These are phyloP conservation scores for Drosophila simulans DNA, from an alignment of 1,140 invertebrate species.

Conservation along the genomic window DNA sequence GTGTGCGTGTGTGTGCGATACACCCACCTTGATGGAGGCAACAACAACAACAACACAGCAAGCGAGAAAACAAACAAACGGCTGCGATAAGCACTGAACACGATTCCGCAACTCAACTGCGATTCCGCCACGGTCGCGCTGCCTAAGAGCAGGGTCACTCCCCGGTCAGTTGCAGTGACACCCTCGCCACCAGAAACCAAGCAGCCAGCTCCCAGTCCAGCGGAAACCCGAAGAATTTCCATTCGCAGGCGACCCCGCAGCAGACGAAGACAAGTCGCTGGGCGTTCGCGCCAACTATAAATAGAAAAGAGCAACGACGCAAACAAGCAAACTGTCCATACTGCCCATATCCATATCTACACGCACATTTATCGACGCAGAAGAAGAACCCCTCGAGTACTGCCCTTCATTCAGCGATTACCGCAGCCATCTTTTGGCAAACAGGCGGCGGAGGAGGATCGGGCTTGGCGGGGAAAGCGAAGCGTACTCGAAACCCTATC, in stretches of 20 bases:
- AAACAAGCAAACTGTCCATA: neutral
- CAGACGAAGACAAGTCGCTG: constrained; percentile 15
- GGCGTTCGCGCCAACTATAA: constrained; percentile 56
- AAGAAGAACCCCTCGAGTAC: constrained; percentile 30
- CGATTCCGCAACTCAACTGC: constrained; percentile 7
- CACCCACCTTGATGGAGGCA: constrained; percentile 39
- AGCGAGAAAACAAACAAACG: constrained; percentile 43
- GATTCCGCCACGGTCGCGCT: constrained; percentile 5
- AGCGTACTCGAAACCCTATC: neutral
- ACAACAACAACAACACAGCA: constrained; percentile 9
- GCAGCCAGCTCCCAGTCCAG: neutral
- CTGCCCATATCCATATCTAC: constrained; percentile 20
- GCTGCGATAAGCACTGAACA: neutral
- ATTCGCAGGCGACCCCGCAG: neutral
- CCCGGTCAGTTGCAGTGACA: neutral
- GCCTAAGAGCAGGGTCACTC: constrained; percentile 35
- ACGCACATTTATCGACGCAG: constrained; percentile 8
- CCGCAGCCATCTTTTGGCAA: neutral
- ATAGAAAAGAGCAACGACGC: constrained; percentile 41
- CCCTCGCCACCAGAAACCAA: constrained; percentile 9
- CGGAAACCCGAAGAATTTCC: neutral
- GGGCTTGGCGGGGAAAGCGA: too few relatives aligned
- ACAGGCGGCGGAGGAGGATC: neutral
- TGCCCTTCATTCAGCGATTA: constrained; percentile 40
- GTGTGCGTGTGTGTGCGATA: constrained; percentile 30